Conservation (phyloP, 2,797 vertebrate genomes). For the Acanthornis magna region DNA sequence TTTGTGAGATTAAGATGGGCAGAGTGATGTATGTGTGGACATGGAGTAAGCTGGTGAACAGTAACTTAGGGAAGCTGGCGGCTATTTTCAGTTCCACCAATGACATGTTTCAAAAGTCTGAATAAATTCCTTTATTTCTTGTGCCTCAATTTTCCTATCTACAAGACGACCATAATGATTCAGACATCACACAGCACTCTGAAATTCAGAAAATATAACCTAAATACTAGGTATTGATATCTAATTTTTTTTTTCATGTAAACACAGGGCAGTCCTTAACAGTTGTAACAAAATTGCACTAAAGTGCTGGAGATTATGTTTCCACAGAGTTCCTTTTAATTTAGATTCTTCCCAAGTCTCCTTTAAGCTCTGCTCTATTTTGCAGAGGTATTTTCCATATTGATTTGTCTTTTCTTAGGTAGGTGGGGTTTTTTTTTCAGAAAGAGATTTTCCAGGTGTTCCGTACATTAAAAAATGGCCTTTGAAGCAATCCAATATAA, state of each 20-base stretch:
- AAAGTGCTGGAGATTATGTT: not conserved
- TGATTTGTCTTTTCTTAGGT: slow-evolving; percentile 9
- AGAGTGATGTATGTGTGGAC: not conserved
- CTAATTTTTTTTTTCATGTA: not conserved
- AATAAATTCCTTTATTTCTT: not conserved
- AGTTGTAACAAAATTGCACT: not conserved
- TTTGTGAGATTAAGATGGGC: not conserved
- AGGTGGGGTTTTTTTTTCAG: not conserved
- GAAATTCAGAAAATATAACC: not conserved
- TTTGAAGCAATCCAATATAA: slow-evolving; percentile 37
- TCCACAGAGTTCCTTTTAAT: not conserved
- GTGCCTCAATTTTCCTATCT: not conserved
- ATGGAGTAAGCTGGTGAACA: not conserved
- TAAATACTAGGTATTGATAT: not conserved
- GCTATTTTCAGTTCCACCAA: not conserved
- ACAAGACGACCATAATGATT: not conserved
- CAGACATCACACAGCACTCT: not conserved
- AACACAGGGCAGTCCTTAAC: not conserved
- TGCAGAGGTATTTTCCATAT: not conserved
- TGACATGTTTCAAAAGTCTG: not conserved
- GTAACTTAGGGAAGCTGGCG: not conserved
- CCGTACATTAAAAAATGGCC: slow-evolving; percentile 37
- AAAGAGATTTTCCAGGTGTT: slow-evolving; percentile 49
- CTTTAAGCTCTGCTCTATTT: slow-evolving; percentile 5
- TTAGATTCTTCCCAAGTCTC: not conserved